Percentiles rank a stretch among this genome's conserved stretches.
Evolutionary conservation across 1,140 invertebrate genomes (phyloP).

Genomic region (Hycleus cichorii): DNA sequence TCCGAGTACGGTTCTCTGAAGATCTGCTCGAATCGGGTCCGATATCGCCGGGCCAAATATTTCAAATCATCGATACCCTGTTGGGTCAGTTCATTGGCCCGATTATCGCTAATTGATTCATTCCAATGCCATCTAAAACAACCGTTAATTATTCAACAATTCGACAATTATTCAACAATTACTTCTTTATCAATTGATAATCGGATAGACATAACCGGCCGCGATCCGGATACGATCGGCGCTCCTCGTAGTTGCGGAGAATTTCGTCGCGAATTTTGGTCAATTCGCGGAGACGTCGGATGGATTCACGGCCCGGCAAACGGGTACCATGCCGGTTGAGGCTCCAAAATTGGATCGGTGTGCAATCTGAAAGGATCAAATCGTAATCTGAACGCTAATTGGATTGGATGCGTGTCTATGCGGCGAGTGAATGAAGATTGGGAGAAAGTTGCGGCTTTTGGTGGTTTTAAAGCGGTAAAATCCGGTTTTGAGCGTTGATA

Average conservation of each 20-base stretch:
- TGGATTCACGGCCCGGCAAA: constrained; percentile 47
- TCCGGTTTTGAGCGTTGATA: no score
- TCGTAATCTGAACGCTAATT: background rate
- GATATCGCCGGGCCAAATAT: constrained; percentile 52
- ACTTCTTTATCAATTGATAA: constrained; percentile 46
- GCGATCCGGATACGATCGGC: constrained; percentile 34
- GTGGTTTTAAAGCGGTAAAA: no score
- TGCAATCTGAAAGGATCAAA: constrained; percentile 45
- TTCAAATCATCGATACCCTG: constrained; percentile 54
- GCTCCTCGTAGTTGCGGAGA: constrained; percentile 48
- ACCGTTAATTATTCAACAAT: background rate
- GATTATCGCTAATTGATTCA: constrained; percentile 47
- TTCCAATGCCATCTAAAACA: constrained; percentile 50
- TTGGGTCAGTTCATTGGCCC: constrained; percentile 48
- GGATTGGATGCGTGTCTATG: no score
- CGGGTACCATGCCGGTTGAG: constrained; percentile 56
- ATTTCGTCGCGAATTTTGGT: constrained; percentile 49
- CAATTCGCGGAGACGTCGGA: constrained; percentile 46
- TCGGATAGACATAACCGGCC: constrained; percentile 52
- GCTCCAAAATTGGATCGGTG: constrained; percentile 55
- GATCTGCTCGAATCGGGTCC: constrained; percentile 48
- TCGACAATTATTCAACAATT: constrained; percentile 8
- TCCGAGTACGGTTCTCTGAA: constrained; percentile 39
- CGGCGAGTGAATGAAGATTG: no score
- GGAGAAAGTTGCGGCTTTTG: no score